These are phyloP conservation scores for Oasisia sp. DNA, from an alignment of 2,888 invertebrate genomes.

Conservation along the genomic window DNA sequence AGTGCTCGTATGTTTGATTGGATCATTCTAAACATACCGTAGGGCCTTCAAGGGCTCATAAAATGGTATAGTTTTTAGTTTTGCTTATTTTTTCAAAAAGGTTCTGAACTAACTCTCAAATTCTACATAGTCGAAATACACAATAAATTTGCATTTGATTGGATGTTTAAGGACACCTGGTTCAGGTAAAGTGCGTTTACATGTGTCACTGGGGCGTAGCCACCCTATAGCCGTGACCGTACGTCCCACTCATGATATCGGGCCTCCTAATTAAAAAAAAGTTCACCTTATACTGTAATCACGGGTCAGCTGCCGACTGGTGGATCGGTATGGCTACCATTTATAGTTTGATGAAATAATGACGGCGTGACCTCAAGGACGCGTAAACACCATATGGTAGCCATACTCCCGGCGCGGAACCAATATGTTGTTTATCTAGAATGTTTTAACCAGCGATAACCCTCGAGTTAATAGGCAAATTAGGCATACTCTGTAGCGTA, in stretches of 20 bases:
- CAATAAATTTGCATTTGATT: too few relatives aligned
- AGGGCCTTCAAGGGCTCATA: too few relatives aligned
- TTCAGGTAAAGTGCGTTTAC: neutral
- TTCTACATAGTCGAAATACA: too few relatives aligned
- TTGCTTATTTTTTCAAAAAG: too few relatives aligned
- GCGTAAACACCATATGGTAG: neutral
- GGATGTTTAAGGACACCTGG: neutral
- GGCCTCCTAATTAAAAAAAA: neutral
- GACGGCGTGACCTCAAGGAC: neutral
- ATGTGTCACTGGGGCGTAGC: neutral
- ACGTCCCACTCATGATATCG: neutral
- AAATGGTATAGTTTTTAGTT: too few relatives aligned
- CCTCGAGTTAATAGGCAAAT: too few relatives aligned
- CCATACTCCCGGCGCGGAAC: neutral
- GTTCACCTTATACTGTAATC: neutral
- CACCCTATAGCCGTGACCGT: neutral
- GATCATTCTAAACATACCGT: too few relatives aligned
- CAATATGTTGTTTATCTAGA: neutral
- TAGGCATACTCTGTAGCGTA: too few relatives aligned
- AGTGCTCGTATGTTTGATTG: too few relatives aligned
- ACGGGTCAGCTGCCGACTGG: neutral
- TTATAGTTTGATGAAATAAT: neutral
- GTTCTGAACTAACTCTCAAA: too few relatives aligned
- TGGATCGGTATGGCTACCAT: neutral
- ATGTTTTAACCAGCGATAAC: too few relatives aligned